Conservation (phyloP, 2,113 vertebrate genomes). For the Alligator sinensis region DNA sequence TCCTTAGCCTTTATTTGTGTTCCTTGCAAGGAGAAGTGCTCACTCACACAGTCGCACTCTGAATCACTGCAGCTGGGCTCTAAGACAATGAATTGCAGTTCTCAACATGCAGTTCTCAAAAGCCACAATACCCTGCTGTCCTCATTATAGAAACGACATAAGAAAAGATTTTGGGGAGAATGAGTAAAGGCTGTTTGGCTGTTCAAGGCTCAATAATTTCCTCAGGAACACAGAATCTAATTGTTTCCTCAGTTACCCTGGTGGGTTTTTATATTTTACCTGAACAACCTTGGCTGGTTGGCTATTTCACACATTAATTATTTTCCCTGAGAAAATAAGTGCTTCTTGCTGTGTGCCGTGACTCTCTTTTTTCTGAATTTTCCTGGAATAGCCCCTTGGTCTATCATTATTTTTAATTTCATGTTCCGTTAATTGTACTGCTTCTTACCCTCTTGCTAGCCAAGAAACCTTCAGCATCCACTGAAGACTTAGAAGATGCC, state of each 20-base stretch:
- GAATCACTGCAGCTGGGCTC: neutral
- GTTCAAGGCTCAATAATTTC: slow-evolving; percentile 13
- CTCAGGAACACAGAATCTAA: neutral
- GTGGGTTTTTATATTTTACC: neutral
- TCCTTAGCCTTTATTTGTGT: neutral
- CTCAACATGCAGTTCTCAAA: neutral
- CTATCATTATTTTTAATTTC: slow-evolving; percentile 48
- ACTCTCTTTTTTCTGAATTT: slow-evolving; percentile 24
- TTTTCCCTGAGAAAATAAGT: neutral
- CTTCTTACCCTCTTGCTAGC: slow-evolving; percentile 69
- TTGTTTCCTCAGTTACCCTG: neutral
- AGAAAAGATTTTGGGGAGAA: neutral
- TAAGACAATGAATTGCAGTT: neutral
- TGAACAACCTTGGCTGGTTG: neutral
- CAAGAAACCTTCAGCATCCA: slow-evolving; percentile 70
- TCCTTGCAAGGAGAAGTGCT: neutral
- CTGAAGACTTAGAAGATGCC: slow-evolving; percentile 65
- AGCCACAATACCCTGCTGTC: neutral
- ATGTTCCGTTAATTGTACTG: slow-evolving; percentile 37
- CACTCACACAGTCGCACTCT: neutral
- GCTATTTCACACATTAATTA: neutral
- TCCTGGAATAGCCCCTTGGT: slow-evolving; percentile 50
- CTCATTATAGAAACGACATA: neutral
- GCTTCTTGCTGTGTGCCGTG: slow-evolving; percentile 24
- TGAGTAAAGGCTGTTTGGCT: neutral